These are phyloP conservation scores for Hirtodrosophila alboralis DNA, from an alignment of 2,888 invertebrate species.

Conservation along the genomic window DNA sequence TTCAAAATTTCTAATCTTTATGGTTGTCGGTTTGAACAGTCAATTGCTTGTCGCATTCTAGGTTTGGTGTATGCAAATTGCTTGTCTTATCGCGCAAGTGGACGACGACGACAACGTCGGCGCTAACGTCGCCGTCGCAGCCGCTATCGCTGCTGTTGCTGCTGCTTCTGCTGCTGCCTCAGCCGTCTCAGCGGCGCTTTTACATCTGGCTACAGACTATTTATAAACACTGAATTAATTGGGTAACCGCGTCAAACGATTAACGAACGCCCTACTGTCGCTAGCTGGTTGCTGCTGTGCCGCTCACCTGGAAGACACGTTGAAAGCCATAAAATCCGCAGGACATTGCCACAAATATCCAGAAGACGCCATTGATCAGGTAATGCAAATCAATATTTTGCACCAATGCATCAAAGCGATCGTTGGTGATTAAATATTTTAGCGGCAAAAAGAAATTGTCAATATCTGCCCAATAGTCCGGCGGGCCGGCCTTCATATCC, in stretches of 20 bases:
- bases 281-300: slow-evolving; percentile 1
- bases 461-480: slow-evolving; percentile 83
- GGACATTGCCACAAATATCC: slow-evolving; percentile 81
- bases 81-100: slow-evolving; percentile 22
- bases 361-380: slow-evolving; percentile 82
- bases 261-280: slow-evolving; percentile 18
- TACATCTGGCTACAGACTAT: slow-evolving; percentile 56
- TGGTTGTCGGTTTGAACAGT: slow-evolving; percentile 15
- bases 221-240: slow-evolving; percentile 62
- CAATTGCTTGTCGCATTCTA: slow-evolving; percentile 8
- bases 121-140: neutral
- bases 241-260: slow-evolving; percentile 20
- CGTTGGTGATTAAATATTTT: slow-evolving; percentile 81
- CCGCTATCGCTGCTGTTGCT: neutral
- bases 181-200: slow-evolving; percentile 10
- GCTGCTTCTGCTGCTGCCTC: too few species aligned
- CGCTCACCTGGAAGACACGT: slow-evolving; percentile 82
- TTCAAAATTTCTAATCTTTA: slow-evolving; percentile 19
- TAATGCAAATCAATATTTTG: slow-evolving; percentile 82
- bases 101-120: neutral
- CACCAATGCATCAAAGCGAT: slow-evolving; percentile 81
- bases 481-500: slow-evolving; percentile 81
- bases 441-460: slow-evolving; percentile 83
- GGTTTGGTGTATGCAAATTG: neutral
- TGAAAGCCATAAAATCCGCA: slow-evolving; percentile 81